A percentile compares a stretch with the other conserved stretches of the same genome.
Conservation (phyloP, 2,797 vertebrate species). For the Trichosurus vulpecula region DNA sequence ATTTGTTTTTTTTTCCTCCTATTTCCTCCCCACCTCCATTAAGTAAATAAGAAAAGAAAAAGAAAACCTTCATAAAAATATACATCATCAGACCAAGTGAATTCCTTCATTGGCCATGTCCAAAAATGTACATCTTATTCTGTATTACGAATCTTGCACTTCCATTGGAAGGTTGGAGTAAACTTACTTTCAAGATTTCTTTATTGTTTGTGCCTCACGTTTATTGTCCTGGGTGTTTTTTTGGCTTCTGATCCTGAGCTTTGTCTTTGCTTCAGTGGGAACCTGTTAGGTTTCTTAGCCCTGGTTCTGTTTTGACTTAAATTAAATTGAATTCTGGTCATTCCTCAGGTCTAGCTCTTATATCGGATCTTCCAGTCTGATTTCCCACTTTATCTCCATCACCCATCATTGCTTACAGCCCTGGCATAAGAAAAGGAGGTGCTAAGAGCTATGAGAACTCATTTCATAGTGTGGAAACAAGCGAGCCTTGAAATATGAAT, state of each 20-base stretch:
- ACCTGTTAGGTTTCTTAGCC: not conserved
- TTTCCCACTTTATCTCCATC: not conserved
- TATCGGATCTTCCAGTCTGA: conserved; percentile 18
- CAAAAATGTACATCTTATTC: not conserved
- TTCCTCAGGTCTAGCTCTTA: not conserved
- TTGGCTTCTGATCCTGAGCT: conserved; percentile 10
- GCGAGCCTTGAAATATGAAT: not conserved
- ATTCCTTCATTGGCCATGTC: not conserved
- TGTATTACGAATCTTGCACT: not conserved
- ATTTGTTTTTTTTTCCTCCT: not conserved
- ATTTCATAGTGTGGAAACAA: not conserved
- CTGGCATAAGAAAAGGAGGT: not conserved
- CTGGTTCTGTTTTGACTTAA: conserved; percentile 30
- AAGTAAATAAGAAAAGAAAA: not conserved
- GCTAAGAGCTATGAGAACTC: not conserved
- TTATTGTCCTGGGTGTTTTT: not conserved
- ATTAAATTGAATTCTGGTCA: not conserved
- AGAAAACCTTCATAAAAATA: not conserved
- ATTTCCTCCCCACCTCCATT: not conserved
- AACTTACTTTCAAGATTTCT: not conserved
- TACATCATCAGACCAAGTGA: not conserved
- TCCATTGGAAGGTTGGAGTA: not conserved
- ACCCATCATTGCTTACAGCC: not conserved
- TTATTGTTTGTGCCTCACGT: not conserved
- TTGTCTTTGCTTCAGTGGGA: conserved; percentile 36